Evolutionary conservation across 2,113 vertebrate genomes (phyloP).

Genomic region (Nestor notabilis): DNA sequence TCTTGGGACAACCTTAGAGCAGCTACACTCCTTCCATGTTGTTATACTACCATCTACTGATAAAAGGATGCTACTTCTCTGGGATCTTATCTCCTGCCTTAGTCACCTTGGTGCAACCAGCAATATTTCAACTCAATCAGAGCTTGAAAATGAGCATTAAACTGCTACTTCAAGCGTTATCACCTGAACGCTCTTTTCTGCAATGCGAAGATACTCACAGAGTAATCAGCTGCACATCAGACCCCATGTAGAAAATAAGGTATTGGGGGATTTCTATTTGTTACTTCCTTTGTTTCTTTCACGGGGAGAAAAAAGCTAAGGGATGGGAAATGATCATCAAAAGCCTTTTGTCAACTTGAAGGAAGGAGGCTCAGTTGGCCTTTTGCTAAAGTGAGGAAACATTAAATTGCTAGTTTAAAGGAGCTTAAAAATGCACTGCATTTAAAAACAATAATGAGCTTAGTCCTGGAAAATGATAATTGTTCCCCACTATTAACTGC

Average conservation of each 20-base stretch:
- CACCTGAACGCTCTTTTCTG: not conserved
- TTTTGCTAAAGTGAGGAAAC: not conserved
- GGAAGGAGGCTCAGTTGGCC: not conserved
- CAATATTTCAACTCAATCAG: not conserved
- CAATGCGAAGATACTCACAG: not conserved
- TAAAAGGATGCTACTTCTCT: conserved; percentile 73
- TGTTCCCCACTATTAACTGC: not conserved
- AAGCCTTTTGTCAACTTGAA: not conserved
- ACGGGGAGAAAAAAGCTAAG: not conserved
- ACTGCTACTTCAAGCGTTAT: not conserved
- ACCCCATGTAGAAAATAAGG: not conserved
- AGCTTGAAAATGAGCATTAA: not conserved
- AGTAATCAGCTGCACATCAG: conserved; percentile 27
- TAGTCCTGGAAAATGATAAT: not conserved
- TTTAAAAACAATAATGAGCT: not conserved
- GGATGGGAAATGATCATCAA: not conserved
- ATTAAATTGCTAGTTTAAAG: not conserved
- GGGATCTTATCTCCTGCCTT: not conserved
- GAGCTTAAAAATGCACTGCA: not conserved
- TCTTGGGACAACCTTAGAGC: not conserved
- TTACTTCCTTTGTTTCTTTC: conserved; percentile 18
- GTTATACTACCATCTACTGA: conserved; percentile 83
- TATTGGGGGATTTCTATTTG: not conserved
- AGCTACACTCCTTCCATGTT: conserved; percentile 26
- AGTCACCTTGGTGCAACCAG: not conserved